Evolutionary conservation across 2,797 vertebrate species (phyloP), one percentile per base, ranked within the genome.

Genomic region (Miichthys miiuy): DNA sequence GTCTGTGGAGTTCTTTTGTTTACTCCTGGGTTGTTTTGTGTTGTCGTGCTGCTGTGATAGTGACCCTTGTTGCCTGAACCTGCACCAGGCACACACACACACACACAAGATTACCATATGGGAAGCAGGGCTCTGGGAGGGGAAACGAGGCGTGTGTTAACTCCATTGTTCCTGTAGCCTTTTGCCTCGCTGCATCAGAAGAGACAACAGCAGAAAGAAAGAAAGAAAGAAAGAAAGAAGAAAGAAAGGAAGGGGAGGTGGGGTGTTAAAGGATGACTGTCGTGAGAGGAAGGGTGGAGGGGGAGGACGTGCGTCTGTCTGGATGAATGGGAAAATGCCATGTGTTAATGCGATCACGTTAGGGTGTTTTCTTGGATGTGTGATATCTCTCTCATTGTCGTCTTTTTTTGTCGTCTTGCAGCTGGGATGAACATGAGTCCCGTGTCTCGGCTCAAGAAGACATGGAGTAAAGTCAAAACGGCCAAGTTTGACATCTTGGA

Each of bases 391-490:
- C 89, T 84, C 62, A 77, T 67, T 61, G 62, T 58, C 6, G 51
- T 47, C n/a, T 14, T 5, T 23, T 2, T 60, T 58, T 62, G n/a
- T 70, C 44, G 23, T 51, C 61, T 17, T 52, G 58, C 95, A 99
- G 98, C 98, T 90, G 98, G 98, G 54, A 97, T 99, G 98, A 99
- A 98, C 80, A 98, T 98, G 97, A 98, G 96, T 84, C 96, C 98
- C 0, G 98, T 99, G 55, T 98, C 98, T 5, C 94, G 98, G 25
- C 94, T 99, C 78, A 99, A 97, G 93, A 99, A 98, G 92, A 99
- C 97, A 1, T 99, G 98, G 98, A 96, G 95, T 64, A 98, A 97
- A 94, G 96, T 98, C 71, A 99, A 99, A 92, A 99, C 96, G 0
- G 97, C 96, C 0, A 99, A 99, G 91, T 98, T 99, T 68, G 96